These are phyloP conservation scores for Temnothorax longispinosus DNA, from an alignment of 1,140 invertebrate species.

Conservation along the genomic window DNA sequence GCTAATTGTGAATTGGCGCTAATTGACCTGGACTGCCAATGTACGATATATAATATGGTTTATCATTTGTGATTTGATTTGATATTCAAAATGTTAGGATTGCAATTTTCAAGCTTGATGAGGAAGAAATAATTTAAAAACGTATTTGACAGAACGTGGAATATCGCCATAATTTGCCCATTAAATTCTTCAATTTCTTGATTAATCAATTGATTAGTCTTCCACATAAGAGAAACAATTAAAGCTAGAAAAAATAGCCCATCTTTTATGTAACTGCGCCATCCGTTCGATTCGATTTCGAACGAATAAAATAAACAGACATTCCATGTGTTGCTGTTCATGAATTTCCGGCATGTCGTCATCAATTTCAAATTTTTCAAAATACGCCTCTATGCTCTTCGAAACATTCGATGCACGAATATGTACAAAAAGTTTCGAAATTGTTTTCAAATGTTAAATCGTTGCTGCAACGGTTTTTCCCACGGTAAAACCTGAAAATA, in stretches of 20 bases:
- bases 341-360: conserved; percentile 1
- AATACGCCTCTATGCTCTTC: background rate
- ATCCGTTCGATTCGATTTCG: background rate
- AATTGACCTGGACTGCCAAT: background rate
- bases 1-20: conserved; percentile 22
- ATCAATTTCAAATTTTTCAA: conserved; percentile 29
- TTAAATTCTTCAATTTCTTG: background rate
- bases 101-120: background rate
- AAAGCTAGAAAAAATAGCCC: background rate
- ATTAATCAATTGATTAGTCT: background rate
- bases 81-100: conserved; percentile 5
- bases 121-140: conserved; percentile 22
- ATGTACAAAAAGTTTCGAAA: conserved; percentile 3
- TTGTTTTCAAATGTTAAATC: conserved; percentile 54
- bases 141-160: background rate
- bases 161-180: background rate
- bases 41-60: background rate
- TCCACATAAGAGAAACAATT: background rate
- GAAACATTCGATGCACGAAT: background rate
- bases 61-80: conserved; percentile 11
- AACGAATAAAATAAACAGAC: background rate
- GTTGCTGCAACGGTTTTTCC: background rate
- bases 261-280: background rate
- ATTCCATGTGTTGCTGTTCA: background rate
- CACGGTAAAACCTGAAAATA: conserved; percentile 7